Conservation (phyloP, 2,797 vertebrate genomes). For the Accipiter fasciatus region DNA sequence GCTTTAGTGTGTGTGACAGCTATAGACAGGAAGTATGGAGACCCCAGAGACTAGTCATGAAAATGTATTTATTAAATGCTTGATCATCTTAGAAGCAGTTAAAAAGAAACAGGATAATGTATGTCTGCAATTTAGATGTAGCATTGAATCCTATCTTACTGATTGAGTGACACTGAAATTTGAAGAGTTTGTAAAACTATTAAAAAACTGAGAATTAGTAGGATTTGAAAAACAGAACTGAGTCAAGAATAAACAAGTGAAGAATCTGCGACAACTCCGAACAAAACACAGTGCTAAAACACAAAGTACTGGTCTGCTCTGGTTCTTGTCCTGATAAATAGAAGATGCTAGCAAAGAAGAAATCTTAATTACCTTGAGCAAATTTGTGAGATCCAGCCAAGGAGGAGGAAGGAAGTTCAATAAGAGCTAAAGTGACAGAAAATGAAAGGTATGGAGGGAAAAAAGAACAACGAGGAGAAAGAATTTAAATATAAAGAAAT, state of each 20-base stretch:
- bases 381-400: constrained; percentile 58
- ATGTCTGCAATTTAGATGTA: neutral
- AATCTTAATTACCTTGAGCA: constrained; percentile 53
- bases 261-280: neutral
- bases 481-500: constrained; percentile 5
- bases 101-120: neutral
- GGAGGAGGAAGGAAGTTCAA: constrained; percentile 69
- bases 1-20: neutral
- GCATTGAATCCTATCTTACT: neutral
- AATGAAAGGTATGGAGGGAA: neutral
- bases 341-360: neutral
- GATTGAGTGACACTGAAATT: neutral
- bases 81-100: neutral
- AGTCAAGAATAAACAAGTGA: neutral
- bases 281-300: neutral
- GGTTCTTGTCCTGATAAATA: neutral
- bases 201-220: neutral
- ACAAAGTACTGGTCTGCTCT: neutral
- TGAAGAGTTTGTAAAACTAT: neutral
- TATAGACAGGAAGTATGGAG: neutral
- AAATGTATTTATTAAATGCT: neutral
- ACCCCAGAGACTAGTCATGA: neutral
- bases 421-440: constrained; percentile 52
- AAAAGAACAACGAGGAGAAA: neutral
- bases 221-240: neutral